Conservation (phyloP, 2,888 invertebrate genomes). For the Heliconius hortense region DNA sequence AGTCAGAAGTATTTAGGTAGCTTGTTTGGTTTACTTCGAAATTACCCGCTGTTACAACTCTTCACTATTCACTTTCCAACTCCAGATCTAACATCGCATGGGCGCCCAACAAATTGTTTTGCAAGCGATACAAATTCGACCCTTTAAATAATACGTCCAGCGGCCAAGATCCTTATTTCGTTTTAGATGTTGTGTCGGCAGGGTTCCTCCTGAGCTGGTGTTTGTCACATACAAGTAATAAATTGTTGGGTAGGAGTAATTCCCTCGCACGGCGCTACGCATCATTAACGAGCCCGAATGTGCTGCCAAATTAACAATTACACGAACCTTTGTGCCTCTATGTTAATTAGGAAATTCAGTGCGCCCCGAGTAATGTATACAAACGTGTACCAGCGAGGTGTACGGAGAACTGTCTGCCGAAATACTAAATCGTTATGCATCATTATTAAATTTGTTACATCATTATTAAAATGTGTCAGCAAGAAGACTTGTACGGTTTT, state of each 20-base stretch:
- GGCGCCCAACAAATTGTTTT: slow-evolving; percentile 66
- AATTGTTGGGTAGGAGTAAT: slow-evolving; percentile 56
- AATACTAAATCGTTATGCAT: neutral
- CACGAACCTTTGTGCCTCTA: slow-evolving; percentile 64
- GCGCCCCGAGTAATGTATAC: slow-evolving; percentile 45
- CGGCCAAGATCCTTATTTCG: slow-evolving; percentile 42
- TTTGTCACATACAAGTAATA: slow-evolving; percentile 70
- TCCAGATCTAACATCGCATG: slow-evolving; percentile 48
- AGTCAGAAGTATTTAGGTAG: slow-evolving; percentile 26
- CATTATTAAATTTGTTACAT: neutral
- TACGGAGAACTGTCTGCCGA: slow-evolving; percentile 4
- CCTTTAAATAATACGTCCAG: slow-evolving; percentile 65
- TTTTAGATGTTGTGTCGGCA: neutral
- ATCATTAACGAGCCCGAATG: slow-evolving; percentile 74
- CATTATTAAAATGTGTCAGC: neutral
- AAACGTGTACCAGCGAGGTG: slow-evolving; percentile 37
- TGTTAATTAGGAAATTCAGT: slow-evolving; percentile 75
- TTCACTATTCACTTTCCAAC: slow-evolving; percentile 45
- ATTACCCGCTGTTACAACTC: slow-evolving; percentile 44
- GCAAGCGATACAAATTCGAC: slow-evolving; percentile 65
- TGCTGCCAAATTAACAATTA: slow-evolving; percentile 79
- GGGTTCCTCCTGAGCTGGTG: slow-evolving; percentile 51
- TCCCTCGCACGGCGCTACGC: slow-evolving; percentile 58
- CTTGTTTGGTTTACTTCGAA: slow-evolving; percentile 42
- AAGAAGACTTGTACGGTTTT: neutral